phyloP scores from a whole-genome alignment of 2,888 invertebrate species.

The Ophion ventricosus region DNA sequence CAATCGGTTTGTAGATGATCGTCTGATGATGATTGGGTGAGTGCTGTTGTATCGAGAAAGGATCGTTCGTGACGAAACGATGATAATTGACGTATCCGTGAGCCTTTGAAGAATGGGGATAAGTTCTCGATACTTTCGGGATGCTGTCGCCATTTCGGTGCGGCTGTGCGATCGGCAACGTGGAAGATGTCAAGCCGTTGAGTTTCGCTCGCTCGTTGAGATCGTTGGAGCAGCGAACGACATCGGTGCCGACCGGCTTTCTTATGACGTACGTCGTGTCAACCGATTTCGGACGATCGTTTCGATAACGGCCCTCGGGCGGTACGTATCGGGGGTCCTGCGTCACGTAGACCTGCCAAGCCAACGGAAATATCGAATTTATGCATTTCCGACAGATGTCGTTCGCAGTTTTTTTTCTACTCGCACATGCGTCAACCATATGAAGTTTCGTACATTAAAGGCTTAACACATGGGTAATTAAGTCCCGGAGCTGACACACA shows the following conservation, averaged over 20 bases:
- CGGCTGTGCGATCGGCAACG: not conserved
- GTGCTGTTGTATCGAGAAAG: conserved; percentile 10
- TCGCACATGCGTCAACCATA: no score
- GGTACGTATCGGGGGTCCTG: conserved; percentile 85
- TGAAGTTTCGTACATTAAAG: no score
- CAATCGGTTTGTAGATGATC: conserved; percentile 73
- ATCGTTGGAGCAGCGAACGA: conserved; percentile 17
- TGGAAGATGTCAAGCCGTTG: conserved; percentile 24
- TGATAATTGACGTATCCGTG: conserved; percentile 70
- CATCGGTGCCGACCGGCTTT: conserved; percentile 74
- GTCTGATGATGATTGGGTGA: conserved; percentile 14
- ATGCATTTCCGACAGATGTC: no score
- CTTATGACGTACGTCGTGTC: conserved; percentile 87
- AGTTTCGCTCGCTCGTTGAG: conserved; percentile 26
- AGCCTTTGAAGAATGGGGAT: conserved; percentile 63
- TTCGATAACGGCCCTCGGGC: conserved; percentile 84
- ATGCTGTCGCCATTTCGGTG: not conserved
- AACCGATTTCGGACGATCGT: conserved; percentile 83
- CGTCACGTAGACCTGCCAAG: conserved; percentile 83
- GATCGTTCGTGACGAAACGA: conserved; percentile 55
- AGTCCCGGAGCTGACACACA: no score
- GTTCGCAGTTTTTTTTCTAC: no score
- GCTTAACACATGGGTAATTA: no score
- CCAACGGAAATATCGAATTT: conserved; percentile 15
- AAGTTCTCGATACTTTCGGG: conserved; percentile 13